Conservation (phyloP, 2,797 vertebrate genomes). For the Macropodus opercularis region DNA sequence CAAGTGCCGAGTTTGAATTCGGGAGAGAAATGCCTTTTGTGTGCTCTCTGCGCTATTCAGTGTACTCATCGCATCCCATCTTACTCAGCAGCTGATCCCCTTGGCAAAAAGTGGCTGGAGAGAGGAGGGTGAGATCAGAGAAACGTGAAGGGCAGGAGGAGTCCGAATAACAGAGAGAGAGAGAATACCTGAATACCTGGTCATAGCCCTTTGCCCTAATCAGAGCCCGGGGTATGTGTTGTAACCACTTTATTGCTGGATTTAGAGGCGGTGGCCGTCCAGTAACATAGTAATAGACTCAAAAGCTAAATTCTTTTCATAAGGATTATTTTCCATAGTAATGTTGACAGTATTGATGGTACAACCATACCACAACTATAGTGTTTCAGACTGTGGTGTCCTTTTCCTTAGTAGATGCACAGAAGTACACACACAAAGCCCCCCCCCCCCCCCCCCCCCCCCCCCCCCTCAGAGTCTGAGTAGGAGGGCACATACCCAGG, state of each 20-base stretch:
- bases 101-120: constrained; percentile 47
- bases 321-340: constrained; percentile 28
- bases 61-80: constrained; percentile 32
- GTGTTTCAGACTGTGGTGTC: constrained; percentile 31
- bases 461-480: constrained; percentile 23
- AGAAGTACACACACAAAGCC: constrained; percentile 27
- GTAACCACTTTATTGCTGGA: constrained; percentile 53
- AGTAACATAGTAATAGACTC: constrained; percentile 27
- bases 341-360: constrained; percentile 7
- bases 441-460: too few species aligned
- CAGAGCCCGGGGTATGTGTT: constrained; percentile 55
- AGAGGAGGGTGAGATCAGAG: constrained; percentile 18
- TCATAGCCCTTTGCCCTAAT: constrained; percentile 45
- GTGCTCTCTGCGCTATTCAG: constrained; percentile 35
- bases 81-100: constrained; percentile 50
- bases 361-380: constrained; percentile 14
- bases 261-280: too few species aligned
- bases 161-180: neutral
- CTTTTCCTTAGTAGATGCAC: constrained; percentile 17
- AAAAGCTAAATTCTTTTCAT: constrained; percentile 1
- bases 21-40: constrained; percentile 49
- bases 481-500: constrained; percentile 43
- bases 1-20: constrained; percentile 51
- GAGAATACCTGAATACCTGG: constrained; percentile 59
- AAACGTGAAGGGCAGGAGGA: constrained; percentile 35